Evolutionary conservation across 2,888 invertebrate genomes (phyloP), one percentile per base, ranked within the genome.

Genomic region (Siphlonurus alternatus): DNA sequence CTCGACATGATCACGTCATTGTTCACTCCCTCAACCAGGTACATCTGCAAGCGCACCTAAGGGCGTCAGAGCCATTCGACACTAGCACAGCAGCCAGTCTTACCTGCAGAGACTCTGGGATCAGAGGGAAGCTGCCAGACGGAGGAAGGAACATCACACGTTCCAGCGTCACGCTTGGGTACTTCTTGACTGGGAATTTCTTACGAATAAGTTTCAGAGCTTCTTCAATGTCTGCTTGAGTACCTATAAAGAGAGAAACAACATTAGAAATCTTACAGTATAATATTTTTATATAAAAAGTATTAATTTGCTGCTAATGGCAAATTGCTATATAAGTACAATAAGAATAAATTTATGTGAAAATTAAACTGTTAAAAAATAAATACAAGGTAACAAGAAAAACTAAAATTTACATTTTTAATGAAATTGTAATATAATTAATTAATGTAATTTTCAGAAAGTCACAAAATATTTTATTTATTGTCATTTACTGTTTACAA

Each of bases 1-100:
- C 89, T 87, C 73, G 91, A 92, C 71, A 98, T 83, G 67, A 88
- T 85, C 24, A 95, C 91, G 78, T 98, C 97, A 73, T 94, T 93
- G 74, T 91, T 90, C 63, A 96, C 89, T 61, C 90, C 91, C 76
- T 93, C 93, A 71, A 96, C 87, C 68, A 98, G 80, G 75, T 87
- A 86, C 71, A 96, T 81, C 85, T 92, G 77, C 62, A 79, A 75
- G 15, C 38, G 15, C 1, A 20, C 3, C 23, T 23, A 7, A 3
- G n/a, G 3, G 23, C 18, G n/a, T 20, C 15, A 20, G 3, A 59
- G 1, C 2, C 1, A 59, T 23, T 5, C 10, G 3, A 5, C 1
- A 59, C 22, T 7, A 23, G 15, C 23, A 20, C 5, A n/a, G 23
- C 22, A 59, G 23, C 2, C 20, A 59, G 23, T 72, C 77, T 76